Percentiles rank a stretch among this genome's conserved stretches.
These are phyloP conservation scores for Plutomurus gul DNA, from an alignment of 1,140 invertebrate genomes.

Conservation along the genomic window DNA sequence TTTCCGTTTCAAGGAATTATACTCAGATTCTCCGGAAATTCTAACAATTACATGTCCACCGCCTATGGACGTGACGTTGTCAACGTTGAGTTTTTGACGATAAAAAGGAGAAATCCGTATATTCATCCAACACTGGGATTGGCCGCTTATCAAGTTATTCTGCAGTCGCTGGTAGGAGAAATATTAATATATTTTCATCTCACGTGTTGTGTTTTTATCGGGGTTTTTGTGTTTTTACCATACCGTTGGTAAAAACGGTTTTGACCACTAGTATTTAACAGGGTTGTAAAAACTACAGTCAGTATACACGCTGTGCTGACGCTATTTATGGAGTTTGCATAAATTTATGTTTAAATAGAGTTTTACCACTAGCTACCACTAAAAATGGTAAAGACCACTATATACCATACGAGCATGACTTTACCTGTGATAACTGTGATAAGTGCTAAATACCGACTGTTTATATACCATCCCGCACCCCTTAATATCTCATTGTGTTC, in stretches of 20 bases:
- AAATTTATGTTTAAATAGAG: too few species aligned
- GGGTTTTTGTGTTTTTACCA: too few species aligned
- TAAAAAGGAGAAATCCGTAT: conserved; percentile 38
- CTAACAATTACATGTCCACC: conserved; percentile 26
- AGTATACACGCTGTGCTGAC: too few species aligned
- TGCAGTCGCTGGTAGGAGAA: conserved; percentile 30
- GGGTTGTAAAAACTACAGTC: too few species aligned
- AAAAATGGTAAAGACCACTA: not conserved
- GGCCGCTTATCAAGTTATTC: conserved; percentile 33
- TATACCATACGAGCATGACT: not conserved
- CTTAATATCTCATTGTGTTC: not conserved
- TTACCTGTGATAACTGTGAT: not conserved
- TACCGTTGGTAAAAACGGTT: too few species aligned
- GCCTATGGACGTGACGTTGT: conserved; percentile 12
- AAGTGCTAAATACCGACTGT: not conserved
- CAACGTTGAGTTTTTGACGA: conserved; percentile 8
- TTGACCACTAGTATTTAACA: too few species aligned
- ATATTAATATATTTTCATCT: not conserved
- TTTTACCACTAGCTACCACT: not conserved
- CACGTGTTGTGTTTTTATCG: too few species aligned
- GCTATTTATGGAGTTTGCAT: too few species aligned
- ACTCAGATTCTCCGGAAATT: conserved; percentile 27
- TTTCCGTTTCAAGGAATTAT: conserved; percentile 38
- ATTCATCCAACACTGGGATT: not conserved
- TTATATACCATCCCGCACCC: too few species aligned